These are phyloP conservation scores for Eleginops maclovinus DNA, from an alignment of 2,113 vertebrate species.

Conservation along the genomic window DNA sequence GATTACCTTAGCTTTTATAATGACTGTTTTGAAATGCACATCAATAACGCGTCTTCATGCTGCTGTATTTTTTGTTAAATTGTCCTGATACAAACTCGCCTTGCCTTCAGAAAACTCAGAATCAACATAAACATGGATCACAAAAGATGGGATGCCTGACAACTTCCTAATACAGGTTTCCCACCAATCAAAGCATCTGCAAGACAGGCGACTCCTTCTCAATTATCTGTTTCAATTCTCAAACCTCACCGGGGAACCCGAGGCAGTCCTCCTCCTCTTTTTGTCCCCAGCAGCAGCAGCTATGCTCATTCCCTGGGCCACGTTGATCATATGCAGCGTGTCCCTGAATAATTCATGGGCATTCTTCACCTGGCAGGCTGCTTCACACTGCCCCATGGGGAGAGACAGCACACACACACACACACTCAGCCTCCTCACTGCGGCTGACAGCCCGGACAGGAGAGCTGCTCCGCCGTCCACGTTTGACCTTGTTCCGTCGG, in stretches of 20 bases:
- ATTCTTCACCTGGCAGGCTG: constrained; percentile 74
- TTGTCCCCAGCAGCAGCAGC: constrained; percentile 38
- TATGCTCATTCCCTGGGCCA: constrained; percentile 48
- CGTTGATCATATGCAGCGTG: constrained; percentile 70
- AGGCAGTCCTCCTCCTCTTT: constrained; percentile 11
- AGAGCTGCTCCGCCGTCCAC: constrained; percentile 38
- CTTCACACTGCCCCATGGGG: constrained; percentile 51
- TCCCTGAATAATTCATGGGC: constrained; percentile 77
- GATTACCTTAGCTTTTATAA: too few relatives aligned
- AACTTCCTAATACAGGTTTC: not conserved
- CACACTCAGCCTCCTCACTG: constrained; percentile 15
- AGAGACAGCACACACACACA: not conserved
- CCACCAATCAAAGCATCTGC: not conserved
- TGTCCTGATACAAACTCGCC: too few relatives aligned
- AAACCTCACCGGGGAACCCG: constrained; percentile 17
- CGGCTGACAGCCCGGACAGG: constrained; percentile 19
- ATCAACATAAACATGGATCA: not conserved
- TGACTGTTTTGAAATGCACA: too few relatives aligned
- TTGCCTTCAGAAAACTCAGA: not conserved
- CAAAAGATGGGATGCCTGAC: not conserved
- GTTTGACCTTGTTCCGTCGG: constrained; percentile 71
- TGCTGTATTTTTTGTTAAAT: too few relatives aligned
- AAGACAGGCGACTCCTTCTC: not conserved
- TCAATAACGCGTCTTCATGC: too few relatives aligned
- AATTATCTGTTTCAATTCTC: not conserved